Evolutionary conservation across 2,113 vertebrate genomes (phyloP).

Genomic region (Galeopterus variegatus): DNA sequence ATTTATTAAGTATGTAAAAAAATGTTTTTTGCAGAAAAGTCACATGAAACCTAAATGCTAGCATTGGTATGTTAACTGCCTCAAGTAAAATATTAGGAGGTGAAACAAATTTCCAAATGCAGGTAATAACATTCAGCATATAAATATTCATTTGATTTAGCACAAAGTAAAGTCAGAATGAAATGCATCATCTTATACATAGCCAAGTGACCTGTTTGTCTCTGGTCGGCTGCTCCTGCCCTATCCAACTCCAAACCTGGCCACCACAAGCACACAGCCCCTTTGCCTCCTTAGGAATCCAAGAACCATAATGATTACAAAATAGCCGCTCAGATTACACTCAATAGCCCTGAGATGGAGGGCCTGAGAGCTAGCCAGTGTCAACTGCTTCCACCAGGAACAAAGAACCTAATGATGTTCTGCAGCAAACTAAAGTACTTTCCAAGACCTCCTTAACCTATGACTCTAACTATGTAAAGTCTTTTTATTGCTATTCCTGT

Average conservation of each 20-base stretch:
- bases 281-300: neutral
- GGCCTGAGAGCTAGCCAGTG: neutral
- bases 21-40: neutral
- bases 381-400: neutral
- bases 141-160: neutral
- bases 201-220: neutral
- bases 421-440: neutral
- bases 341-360: neutral
- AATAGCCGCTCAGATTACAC: neutral
- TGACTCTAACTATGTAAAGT: neutral
- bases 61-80: neutral
- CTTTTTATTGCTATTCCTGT: neutral
- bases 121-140: neutral
- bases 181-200: neutral
- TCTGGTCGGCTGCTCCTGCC: neutral
- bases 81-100: neutral
- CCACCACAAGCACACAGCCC: neutral
- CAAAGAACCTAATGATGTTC: neutral
- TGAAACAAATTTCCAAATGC: neutral
- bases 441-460: neutral
- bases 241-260: neutral
- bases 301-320: neutral
- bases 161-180: neutral
- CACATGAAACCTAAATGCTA: neutral
- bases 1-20: neutral